Evolutionary conservation across 2,797 vertebrate genomes (phyloP).

Genomic region (Pantherophis alleghaniensis): DNA sequence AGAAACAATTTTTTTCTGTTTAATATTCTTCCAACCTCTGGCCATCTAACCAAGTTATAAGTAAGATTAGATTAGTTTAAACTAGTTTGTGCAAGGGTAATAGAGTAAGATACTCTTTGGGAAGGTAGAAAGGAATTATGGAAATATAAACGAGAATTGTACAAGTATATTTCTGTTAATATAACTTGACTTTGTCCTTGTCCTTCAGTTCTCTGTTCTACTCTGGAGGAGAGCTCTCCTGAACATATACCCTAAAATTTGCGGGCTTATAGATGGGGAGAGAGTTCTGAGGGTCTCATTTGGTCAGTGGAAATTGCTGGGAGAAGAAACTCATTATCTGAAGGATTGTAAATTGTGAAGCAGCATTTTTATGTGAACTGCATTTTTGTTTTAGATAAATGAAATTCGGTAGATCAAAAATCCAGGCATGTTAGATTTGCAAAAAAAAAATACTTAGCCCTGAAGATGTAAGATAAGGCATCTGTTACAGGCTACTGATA

Average conservation of each 20-base stretch:
- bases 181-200: neutral
- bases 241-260: neutral
- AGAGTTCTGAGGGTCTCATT: neutral
- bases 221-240: neutral
- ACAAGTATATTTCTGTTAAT: neutral
- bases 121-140: neutral
- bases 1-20: neutral
- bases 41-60: neutral
- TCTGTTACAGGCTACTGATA: neutral
- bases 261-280: neutral
- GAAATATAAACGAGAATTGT: neutral
- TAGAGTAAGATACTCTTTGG: neutral
- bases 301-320: neutral
- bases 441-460: neutral
- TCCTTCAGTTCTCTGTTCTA: neutral
- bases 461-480: neutral
- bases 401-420: neutral
- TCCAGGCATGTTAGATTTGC: neutral
- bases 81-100: neutral
- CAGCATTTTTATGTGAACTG: neutral
- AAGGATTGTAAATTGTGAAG: neutral
- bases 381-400: neutral
- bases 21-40: neutral
- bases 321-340: neutral
- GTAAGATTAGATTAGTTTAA: neutral